Conservation (phyloP, 2,888 invertebrate species). For the Agrochola lota region DNA sequence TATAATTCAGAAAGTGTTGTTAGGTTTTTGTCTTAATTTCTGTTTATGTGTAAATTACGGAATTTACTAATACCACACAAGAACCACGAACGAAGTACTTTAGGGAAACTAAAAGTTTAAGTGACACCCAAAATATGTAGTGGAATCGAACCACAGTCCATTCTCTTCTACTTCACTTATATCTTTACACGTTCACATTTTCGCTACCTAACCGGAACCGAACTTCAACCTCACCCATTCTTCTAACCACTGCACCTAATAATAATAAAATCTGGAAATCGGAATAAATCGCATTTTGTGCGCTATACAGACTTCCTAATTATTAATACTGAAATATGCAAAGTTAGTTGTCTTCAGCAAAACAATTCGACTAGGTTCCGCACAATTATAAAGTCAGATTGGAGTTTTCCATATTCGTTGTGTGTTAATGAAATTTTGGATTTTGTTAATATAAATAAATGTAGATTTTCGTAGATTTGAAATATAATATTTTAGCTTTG, state of each 20-base stretch:
- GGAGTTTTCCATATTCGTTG: slow-evolving; percentile 81
- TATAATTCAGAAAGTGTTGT: background rate
- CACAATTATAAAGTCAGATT: slow-evolving; percentile 88
- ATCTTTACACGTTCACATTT: background rate
- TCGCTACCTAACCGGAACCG: slow-evolving; percentile 26
- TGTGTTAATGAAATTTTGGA: slow-evolving; percentile 74
- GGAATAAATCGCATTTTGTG: slow-evolving; percentile 79
- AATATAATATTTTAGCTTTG: background rate
- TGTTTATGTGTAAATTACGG: background rate
- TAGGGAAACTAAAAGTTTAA: background rate
- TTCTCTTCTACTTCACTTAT: background rate
- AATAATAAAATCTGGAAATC: slow-evolving; percentile 71
- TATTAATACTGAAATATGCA: slow-evolving; percentile 88
- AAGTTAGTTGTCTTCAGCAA: slow-evolving; percentile 82
- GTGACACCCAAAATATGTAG: background rate
- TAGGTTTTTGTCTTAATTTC: background rate
- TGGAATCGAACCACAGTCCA: background rate
- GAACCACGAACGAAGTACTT: background rate
- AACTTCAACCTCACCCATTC: slow-evolving; percentile 13
- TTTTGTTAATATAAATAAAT: slow-evolving; percentile 53
- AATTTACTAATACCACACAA: background rate
- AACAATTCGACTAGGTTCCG: slow-evolving; percentile 70
- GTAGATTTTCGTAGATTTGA: slow-evolving; percentile 30
- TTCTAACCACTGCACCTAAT: slow-evolving; percentile 28
- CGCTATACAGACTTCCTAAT: slow-evolving; percentile 78